A percentile compares a stretch with the other conserved stretches of the same genome.
Conservation (phyloP, 2,113 vertebrate species). For the Proteles cristata region DNA sequence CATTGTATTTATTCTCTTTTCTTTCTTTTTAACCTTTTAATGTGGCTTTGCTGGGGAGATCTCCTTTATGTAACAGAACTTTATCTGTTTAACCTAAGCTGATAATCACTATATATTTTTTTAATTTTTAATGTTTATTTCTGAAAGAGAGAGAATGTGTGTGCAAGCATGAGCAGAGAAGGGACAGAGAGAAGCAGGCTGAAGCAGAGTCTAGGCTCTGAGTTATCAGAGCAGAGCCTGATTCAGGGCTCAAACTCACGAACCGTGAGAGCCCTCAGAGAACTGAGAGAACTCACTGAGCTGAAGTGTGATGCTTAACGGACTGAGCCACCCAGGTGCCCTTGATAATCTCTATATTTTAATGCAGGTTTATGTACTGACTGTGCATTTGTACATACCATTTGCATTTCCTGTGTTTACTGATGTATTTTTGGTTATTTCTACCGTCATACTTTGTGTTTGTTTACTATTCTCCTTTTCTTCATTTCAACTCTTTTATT, state of each 20-base stretch:
- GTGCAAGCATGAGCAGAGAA: too few species aligned
- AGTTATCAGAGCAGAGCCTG: too few species aligned
- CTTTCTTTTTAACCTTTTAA: not conserved
- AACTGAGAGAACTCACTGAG: too few species aligned
- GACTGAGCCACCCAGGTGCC: too few species aligned
- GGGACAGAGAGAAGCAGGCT: too few species aligned
- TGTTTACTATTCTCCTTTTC: not conserved
- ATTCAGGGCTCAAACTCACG: too few species aligned
- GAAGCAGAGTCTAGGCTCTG: too few species aligned
- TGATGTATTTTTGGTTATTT: not conserved
- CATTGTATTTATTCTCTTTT: not conserved
- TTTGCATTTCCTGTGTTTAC: not conserved
- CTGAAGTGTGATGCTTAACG: too few species aligned
- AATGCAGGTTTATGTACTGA: not conserved
- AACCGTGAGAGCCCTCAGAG: too few species aligned
- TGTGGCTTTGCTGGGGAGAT: not conserved
- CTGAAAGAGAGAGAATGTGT: too few species aligned
- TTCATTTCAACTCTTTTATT: not conserved
- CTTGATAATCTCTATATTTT: not conserved
- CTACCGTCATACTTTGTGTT: not conserved
- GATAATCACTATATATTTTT: not conserved
- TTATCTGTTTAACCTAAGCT: not conserved
- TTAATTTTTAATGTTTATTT: too few species aligned
- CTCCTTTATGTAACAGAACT: not conserved
- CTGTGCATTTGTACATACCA: not conserved